Evolutionary conservation across 2,113 vertebrate genomes (phyloP).

Genomic region (Oryzias melastigma): DNA sequence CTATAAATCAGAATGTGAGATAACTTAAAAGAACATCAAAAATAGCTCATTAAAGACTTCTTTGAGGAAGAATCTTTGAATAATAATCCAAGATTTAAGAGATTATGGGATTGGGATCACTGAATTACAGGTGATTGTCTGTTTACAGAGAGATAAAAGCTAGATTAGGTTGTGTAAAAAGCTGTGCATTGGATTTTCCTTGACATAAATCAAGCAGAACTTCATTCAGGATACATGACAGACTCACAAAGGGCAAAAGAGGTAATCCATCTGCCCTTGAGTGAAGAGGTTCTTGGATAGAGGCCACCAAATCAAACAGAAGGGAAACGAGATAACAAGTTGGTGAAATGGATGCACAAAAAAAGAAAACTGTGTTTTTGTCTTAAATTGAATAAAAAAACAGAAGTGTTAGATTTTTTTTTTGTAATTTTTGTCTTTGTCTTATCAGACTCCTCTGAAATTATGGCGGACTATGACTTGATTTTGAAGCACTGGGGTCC

Average conservation of each 20-base stretch:
- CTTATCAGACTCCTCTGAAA: conserved; percentile 27
- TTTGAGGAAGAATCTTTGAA: no score
- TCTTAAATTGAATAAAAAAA: neutral
- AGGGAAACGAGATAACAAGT: neutral
- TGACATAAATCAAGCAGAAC: conserved; percentile 5
- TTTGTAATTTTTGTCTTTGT: neutral
- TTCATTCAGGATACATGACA: neutral
- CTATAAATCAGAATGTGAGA: no score
- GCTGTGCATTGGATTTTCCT: neutral
- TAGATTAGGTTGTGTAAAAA: neutral
- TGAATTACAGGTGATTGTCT: no score
- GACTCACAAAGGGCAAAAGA: conserved; percentile 13
- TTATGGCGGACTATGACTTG: conserved; percentile 70
- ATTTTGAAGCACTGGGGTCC: conserved; percentile 69
- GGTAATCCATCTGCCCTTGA: conserved; percentile 6
- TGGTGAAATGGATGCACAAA: neutral
- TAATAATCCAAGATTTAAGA: no score
- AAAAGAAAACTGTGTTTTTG: neutral
- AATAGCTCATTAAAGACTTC: no score
- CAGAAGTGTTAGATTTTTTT: neutral
- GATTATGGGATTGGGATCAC: no score
- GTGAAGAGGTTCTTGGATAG: conserved; percentile 8
- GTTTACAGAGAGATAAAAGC: no score
- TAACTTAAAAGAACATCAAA: no score
- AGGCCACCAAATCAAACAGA: conserved; percentile 14